phyloP scores from a whole-genome alignment of 2,113 vertebrate species.

The Sapajus apella region DNA sequence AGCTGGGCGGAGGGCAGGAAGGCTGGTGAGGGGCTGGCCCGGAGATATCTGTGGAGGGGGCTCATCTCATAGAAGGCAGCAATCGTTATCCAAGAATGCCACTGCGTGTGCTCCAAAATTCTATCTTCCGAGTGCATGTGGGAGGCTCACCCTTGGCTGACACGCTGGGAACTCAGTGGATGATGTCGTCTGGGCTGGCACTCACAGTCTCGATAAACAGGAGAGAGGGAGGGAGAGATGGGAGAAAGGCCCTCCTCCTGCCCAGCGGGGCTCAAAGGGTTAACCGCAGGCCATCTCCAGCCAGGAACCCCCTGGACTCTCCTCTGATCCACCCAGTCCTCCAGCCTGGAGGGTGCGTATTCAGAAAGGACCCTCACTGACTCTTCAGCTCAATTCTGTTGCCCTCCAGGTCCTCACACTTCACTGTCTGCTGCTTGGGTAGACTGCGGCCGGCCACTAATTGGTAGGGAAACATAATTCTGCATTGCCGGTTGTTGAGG shows the following conservation, averaged over 20 bases:
- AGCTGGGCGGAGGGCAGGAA: accelerated
- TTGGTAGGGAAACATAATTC: not conserved
- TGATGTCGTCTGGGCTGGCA: not conserved
- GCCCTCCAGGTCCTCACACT: not conserved
- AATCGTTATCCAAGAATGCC: conserved; percentile 48
- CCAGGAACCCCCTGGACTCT: not conserved
- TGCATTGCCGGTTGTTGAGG: not conserved
- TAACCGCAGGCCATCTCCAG: accelerated
- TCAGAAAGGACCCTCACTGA: not conserved
- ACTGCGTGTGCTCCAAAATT: conserved; percentile 58
- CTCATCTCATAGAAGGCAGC: conserved; percentile 72
- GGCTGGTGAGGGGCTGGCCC: not conserved
- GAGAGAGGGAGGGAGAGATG: not conserved
- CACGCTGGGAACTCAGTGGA: conserved; percentile 70
- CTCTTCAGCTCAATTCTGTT: not conserved
- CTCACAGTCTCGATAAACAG: not conserved
- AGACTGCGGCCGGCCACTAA: not conserved
- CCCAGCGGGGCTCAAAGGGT: not conserved
- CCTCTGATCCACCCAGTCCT: not conserved
- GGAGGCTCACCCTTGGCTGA: conserved; percentile 76
- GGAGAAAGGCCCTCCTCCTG: not conserved
- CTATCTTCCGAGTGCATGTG: conserved; percentile 46
- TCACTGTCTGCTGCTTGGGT: not conserved
- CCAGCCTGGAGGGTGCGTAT: not conserved
- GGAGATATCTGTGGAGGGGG: conserved; percentile 68